Base-by-base conservation (phyloP, 2,113 vertebrate genomes). In the Pardalotus punctatus region DNA sequence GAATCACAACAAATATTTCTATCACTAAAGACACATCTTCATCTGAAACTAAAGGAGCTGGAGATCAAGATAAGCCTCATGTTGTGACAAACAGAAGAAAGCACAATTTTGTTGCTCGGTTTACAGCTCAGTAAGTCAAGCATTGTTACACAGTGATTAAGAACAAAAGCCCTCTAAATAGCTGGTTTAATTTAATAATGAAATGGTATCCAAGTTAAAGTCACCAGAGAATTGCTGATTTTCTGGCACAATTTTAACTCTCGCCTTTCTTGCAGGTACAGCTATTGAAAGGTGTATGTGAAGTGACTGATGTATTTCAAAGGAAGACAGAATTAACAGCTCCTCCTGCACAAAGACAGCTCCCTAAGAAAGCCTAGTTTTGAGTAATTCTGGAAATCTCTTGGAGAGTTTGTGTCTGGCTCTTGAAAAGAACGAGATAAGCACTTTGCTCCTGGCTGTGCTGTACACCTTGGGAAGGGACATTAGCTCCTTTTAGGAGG, bases 381-480 rank as follows among this genome's bases (percentile, higher is more conserved):
- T 36, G 57, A 69, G 57, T 19, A 36, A 71, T 57, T 94, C 71
- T 61, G 67, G 42, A 36, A 81, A 76, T 57, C 17, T 57, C 53
- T 87, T 33, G 29, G n/a, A 58, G n/a, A 78, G 89, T 74, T 88
- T 82, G 57, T 56, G 66, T 94, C 66, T 71, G 78, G 35, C 15
- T 85, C 65, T 72, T 74, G 53, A 97, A 97, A 98, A 96, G 90
- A 83, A 82, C 91, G 97, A 98, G 97, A 98, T 98, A 98, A 98
- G 97, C 86, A 91, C 94, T 95, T 94, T 96, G 98, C 98, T 99
- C 97, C 98, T 98, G 98, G 98, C 97, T 96, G 98, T 92, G 97
- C 70, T 91, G 94, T 96, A 97, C 97, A 98, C 98, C 98, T 98
- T 98, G 97, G 98, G 98, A 99, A 99, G 98, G 97, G 96, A 98